These are phyloP conservation scores for Dasypogon diadema DNA, from an alignment of 2,888 invertebrate genomes.

Conservation along the genomic window DNA sequence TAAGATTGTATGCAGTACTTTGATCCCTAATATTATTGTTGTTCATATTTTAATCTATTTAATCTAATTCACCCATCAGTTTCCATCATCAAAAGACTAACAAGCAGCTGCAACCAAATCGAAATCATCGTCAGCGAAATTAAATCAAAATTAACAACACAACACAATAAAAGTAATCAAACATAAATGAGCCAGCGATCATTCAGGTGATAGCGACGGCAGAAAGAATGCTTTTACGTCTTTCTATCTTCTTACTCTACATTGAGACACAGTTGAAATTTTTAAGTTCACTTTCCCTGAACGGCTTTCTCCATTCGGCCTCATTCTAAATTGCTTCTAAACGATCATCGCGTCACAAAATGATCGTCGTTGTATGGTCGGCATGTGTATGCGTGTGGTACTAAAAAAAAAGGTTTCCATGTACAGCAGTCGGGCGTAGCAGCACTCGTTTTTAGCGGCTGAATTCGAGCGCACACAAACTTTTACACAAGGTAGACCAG, in stretches of 20 bases:
- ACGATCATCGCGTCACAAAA: slow-evolving; percentile 39
- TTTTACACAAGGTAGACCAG: background rate
- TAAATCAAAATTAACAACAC: slow-evolving; percentile 37
- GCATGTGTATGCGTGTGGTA: background rate
- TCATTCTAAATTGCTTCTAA: slow-evolving; percentile 48
- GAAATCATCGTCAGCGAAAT: slow-evolving; percentile 12
- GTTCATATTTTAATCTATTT: no score
- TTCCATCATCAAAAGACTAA: no score
- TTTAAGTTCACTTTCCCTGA: slow-evolving; percentile 47
- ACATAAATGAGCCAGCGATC: slow-evolving; percentile 26
- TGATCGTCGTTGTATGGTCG: no score
- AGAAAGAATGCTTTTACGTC: slow-evolving; percentile 23
- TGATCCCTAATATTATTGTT: no score
- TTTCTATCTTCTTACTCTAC: slow-evolving; percentile 3
- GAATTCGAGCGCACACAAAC: slow-evolving; percentile 20
- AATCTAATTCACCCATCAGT: no score
- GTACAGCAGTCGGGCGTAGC: background rate
- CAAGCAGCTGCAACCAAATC: slow-evolving; percentile 9
- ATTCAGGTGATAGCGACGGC: slow-evolving; percentile 11
- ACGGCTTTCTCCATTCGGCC: slow-evolving; percentile 44
- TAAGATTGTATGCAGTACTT: no score
- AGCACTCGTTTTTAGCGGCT: background rate
- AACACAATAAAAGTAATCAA: slow-evolving; percentile 28
- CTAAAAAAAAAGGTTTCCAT: background rate
- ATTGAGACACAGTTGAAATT: slow-evolving; percentile 13